These are phyloP conservation scores for Eidolon helvum DNA, from an alignment of 2,113 vertebrate species.

Conservation along the genomic window DNA sequence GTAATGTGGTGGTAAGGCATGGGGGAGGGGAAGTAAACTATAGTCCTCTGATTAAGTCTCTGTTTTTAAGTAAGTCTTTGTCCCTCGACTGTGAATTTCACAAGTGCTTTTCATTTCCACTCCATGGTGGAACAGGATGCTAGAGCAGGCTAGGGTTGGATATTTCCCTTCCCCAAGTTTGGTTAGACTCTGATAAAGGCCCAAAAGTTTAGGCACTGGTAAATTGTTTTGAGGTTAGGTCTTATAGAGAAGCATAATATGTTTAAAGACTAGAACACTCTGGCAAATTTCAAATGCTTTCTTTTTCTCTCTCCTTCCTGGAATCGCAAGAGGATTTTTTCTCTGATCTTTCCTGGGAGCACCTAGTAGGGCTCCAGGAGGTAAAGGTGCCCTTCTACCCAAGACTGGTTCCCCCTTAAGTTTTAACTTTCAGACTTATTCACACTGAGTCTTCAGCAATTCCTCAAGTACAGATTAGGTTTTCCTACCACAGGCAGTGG, in stretches of 20 bases:
- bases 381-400: neutral
- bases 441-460: neutral
- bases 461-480: neutral
- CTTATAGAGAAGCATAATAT: neutral
- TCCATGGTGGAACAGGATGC: neutral
- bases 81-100: neutral
- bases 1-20: neutral
- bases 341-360: neutral
- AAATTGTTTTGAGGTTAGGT: neutral
- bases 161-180: neutral
- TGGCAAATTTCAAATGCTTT: neutral
- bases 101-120: neutral
- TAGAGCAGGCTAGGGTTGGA: neutral
- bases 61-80: neutral
- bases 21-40: neutral
- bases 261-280: neutral
- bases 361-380: neutral
- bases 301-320: neutral
- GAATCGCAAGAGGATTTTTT: neutral
- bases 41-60: neutral
- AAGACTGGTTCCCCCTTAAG: neutral
- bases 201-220: neutral
- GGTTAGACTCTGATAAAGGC: neutral
- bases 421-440: neutral
- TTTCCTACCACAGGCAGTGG: neutral